phyloP scores from a whole-genome alignment of 2,888 invertebrate species.

The Gonocerus acuteangulatus region DNA sequence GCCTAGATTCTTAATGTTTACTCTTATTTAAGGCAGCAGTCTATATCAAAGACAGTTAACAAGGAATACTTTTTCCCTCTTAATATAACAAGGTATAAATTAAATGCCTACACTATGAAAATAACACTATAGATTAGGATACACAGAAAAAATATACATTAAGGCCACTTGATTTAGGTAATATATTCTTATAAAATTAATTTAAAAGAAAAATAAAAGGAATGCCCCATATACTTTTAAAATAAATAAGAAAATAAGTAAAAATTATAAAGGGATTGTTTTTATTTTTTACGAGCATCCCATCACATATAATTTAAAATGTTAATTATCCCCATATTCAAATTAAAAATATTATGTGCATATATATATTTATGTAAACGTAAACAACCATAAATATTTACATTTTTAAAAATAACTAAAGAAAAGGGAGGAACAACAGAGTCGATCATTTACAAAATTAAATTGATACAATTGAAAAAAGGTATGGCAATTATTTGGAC shows the following conservation, averaged over 20 bases:
- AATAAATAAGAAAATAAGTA: conserved; percentile 5
- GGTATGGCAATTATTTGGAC: not conserved
- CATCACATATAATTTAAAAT: conserved; percentile 22
- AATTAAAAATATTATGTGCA: not conserved
- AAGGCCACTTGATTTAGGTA: conserved; percentile 20
- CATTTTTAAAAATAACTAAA: too few relatives aligned
- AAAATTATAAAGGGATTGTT: conserved; percentile 7
- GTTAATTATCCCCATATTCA: conserved; percentile 15
- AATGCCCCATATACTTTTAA: conserved; percentile 6
- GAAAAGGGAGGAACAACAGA: not conserved
- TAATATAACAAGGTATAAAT: conserved; percentile 3
- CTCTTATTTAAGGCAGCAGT: conserved; percentile 22
- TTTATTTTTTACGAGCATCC: not conserved
- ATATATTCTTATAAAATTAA: not conserved
- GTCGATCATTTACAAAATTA: not conserved
- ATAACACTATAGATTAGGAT: conserved; percentile 18
- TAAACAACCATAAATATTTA: not conserved
- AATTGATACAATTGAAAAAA: not conserved
- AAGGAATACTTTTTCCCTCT: not conserved
- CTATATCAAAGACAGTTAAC: conserved; percentile 16
- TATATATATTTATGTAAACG: not conserved
- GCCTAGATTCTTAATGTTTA: conserved; percentile 5
- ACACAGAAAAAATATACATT: conserved; percentile 3
- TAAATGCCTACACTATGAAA: conserved; percentile 16
- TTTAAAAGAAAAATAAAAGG: conserved; percentile 1